A percentile compares a stretch with the other conserved stretches of the same genome.
phyloP scores from a whole-genome alignment of 2,888 invertebrate species.

The Erebia aethiops region DNA sequence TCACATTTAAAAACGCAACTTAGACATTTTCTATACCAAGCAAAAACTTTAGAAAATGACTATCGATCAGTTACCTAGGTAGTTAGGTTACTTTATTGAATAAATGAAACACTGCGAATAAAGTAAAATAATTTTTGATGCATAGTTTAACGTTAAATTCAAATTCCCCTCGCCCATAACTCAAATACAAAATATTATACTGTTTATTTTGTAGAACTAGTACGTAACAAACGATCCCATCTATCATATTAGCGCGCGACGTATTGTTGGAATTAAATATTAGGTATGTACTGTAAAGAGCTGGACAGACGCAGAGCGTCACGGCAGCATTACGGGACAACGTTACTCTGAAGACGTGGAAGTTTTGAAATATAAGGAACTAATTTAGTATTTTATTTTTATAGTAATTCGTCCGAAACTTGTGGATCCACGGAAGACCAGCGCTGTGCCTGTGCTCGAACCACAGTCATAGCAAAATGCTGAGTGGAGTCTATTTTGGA shows the following conservation, averaged over 20 bases:
- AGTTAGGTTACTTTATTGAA: neutral
- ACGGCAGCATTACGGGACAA: neutral
- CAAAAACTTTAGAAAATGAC: too few species aligned
- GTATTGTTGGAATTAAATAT: slow-evolving; percentile 34
- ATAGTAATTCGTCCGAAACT: too few species aligned
- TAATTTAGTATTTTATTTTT: too few species aligned
- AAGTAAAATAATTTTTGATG: neutral
- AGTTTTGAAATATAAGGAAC: too few species aligned
- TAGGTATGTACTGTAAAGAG: slow-evolving; percentile 24
- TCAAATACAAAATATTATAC: slow-evolving; percentile 4
- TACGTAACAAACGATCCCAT: slow-evolving; percentile 12
- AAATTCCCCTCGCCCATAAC: slow-evolving; percentile 13
- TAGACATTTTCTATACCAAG: too few species aligned
- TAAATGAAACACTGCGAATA: neutral
- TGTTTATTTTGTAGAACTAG: slow-evolving; percentile 11
- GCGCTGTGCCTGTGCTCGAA: too few species aligned
- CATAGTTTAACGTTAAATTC: slow-evolving; percentile 5
- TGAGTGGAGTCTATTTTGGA: too few species aligned
- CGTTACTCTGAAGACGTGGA: too few species aligned
- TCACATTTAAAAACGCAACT: too few species aligned
- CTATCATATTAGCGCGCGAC: slow-evolving; percentile 29
- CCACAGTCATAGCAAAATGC: too few species aligned
- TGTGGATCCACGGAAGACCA: too few species aligned
- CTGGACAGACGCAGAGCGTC: neutral
- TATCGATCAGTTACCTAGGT: too few species aligned